Evolutionary conservation across 2,797 vertebrate genomes (phyloP).

Genomic region (Urocyon cinereoargenteus): DNA sequence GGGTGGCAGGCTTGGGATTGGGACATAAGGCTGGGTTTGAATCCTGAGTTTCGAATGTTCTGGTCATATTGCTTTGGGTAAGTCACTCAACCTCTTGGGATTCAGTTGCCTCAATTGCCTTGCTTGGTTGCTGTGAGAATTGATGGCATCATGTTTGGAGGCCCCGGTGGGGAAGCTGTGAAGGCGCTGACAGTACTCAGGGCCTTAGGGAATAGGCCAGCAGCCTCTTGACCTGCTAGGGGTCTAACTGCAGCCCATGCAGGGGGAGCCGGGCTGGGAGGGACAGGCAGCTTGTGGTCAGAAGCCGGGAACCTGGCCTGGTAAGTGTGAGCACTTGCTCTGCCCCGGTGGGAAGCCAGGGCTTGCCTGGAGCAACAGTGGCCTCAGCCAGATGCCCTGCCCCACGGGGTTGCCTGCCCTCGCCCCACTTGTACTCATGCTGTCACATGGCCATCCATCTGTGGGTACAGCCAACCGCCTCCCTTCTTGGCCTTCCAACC

Average conservation of each 20-base stretch:
- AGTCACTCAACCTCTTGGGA: not conserved
- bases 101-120: not conserved
- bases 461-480: accelerated
- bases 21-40: not conserved
- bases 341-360: not conserved
- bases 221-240: not conserved
- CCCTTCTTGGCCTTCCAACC: not conserved
- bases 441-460: not conserved
- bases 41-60: not conserved
- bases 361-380: not conserved
- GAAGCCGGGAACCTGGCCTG: not conserved
- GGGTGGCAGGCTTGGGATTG: not conserved
- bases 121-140: not conserved
- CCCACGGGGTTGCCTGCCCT: not conserved
- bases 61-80: not conserved
- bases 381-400: no score
- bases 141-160: not conserved
- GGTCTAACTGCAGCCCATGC: not conserved
- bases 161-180: not conserved
- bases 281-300: not conserved
- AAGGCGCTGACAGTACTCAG: not conserved
- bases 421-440: no score
- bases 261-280: not conserved
- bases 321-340: not conserved
- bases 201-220: not conserved